Percentiles rank a stretch among this genome's conserved stretches.
These are phyloP conservation scores for Dryoscopus gambensis DNA, from an alignment of 2,113 vertebrate genomes.

Conservation along the genomic window DNA sequence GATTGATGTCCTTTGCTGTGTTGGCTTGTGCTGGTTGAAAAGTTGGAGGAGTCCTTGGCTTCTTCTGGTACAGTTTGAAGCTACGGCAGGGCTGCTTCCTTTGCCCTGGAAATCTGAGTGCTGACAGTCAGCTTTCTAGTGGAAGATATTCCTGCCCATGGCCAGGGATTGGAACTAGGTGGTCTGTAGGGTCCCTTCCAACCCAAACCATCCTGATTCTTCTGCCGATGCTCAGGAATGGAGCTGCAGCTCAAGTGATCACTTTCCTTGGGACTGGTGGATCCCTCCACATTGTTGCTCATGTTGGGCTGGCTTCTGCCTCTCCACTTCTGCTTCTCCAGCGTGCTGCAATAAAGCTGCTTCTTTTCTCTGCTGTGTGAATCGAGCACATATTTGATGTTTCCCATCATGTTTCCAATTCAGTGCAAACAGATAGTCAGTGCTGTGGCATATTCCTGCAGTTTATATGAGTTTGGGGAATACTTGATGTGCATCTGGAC, in stretches of 20 bases:
- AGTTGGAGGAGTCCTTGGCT: not conserved
- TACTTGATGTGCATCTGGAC: not conserved
- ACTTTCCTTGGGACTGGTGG: rapidly evolving
- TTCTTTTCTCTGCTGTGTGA: not conserved
- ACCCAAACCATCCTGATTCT: not conserved
- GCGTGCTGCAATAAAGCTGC: rapidly evolving
- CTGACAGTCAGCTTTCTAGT: not conserved
- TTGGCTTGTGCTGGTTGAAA: not conserved
- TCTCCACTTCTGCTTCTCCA: not conserved
- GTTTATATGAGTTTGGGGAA: not conserved
- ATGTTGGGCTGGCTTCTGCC: not conserved
- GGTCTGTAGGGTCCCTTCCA: not conserved
- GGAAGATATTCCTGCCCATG: not conserved
- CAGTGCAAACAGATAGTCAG: not conserved
- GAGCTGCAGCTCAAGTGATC: rapidly evolving
- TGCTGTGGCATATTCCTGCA: not conserved
- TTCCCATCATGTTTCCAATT: not conserved
- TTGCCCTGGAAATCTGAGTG: rapidly evolving
- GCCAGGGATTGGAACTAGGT: not conserved
- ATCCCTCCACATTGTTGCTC: rapidly evolving
- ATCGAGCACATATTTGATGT: not conserved
- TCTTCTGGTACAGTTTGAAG: not conserved
- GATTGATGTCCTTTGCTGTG: not conserved
- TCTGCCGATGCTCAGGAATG: not conserved
- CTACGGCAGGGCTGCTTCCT: rapidly evolving